Base-by-base conservation (phyloP, 1,140 invertebrate genomes). In the Ctenoplectra terminalis region DNA sequence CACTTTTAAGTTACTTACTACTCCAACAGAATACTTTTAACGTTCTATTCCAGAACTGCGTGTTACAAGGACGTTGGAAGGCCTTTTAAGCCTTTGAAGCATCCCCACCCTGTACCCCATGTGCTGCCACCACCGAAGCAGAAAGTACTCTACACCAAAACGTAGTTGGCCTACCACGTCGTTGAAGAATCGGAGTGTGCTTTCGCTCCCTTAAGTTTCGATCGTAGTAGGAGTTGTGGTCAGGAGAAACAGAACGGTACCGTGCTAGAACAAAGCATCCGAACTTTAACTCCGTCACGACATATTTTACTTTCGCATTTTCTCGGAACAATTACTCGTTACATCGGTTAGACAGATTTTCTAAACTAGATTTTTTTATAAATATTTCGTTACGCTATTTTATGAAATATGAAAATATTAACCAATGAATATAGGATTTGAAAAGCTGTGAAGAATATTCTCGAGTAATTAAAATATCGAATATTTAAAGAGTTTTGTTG, bases 51-150 rank as follows among this genome's bases (percentile, higher is more conserved):
- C 40, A 89, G 85, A 83, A 93, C 92, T 93, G 92, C 92, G 91
- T 92, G 90, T 89, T 80, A 83, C 83, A 88, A 90, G 91, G 87
- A 81, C 87, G 91, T 88, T 84, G 77, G 85, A 89, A 90, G 89
- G 88, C 91, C 87, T 93, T 93, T 93, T 93, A 93, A 93, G 90
- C 90, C 81, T 90, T 92, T 88, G 67, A 89, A 80, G 66, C 81
- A 88, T 50, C 88, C 90, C 90, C 88, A 88, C 90, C 66, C 61
- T 72, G 26, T 50, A 11, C 58, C 87, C 83, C 76, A 87, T 83
- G 87, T 88, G 83, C 91, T 90, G 81, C 89, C 88, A 87, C 88
- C 87, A 87, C 76, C 85, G 66, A 74, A 63, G 73, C 70, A 50
- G 75, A 80, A 86, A 77, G 54, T 75, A 89, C 86, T 86, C 83